Evolutionary conservation across 2,888 invertebrate species (phyloP), one percentile per base, ranked within the genome.

Genomic region (Athetis lepigone): DNA sequence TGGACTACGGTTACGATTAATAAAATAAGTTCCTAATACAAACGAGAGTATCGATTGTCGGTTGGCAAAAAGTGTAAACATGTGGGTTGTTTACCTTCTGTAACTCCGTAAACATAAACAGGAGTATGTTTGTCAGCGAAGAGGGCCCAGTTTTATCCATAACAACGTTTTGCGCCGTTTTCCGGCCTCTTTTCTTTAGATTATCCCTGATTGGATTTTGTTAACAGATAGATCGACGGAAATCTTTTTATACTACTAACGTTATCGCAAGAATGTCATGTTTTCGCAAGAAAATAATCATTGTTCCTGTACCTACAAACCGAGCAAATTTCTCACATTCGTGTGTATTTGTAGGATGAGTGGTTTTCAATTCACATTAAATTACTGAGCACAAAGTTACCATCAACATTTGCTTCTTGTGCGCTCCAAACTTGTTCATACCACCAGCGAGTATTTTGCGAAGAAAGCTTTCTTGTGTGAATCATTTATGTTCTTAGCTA

Each of bases 341-440:
- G 1, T 36, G 9, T 18, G 27, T 21, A 23, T 47, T 16, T 19
- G 23, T 23, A 52, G 25, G 56, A 70, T 81, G 79, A 83, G 83
- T 85, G 85, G 85, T 85, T 88, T 88, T 88, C 85, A 85, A 87
- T 88, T 86, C 83, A 82, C 81, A 87, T 87, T 88, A 87, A 88
- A 89, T 89, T 89, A 85, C 80, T 67, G 70, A 77, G 78, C 62
- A 80, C 70, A 76, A 85, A 85, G 81, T 80, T 80, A 79, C 64
- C 57, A 75, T 75, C 73, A 77, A 81, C 67, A 80, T 77, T 79
- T 70, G 64, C 71, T 71, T 50, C 71, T 71, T 50, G 57, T 73
- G 71, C 65, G 61, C 63, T 75, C 56, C 23, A 69, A 70, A 69
- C 70, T 67, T 75, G 68, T 66, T 76, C 29, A 56, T 50, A 56